A percentile compares a stretch with the other conserved stretches of the same genome.
phyloP scores from a whole-genome alignment of 2,113 vertebrate species.

The Capreolus pygargus region DNA sequence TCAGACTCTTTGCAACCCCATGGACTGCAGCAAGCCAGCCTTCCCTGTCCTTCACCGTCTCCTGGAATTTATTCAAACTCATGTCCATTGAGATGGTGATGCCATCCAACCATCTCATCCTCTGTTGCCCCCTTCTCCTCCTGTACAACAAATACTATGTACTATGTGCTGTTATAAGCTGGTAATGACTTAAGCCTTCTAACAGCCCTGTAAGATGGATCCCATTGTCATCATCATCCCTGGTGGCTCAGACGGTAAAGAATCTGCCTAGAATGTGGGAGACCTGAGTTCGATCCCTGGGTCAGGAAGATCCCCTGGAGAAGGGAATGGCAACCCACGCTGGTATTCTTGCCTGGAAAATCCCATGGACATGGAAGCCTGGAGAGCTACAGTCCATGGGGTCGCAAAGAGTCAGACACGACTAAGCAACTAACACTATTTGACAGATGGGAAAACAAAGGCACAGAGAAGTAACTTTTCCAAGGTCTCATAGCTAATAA shows the following conservation, averaged over 20 bases:
- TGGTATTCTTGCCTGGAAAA: background rate
- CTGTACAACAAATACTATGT: background rate
- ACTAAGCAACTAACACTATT: background rate
- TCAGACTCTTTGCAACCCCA: background rate
- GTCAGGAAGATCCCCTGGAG: background rate
- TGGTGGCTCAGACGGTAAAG: background rate
- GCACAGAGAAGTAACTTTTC: background rate
- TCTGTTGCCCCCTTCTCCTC: background rate
- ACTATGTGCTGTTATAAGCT: background rate
- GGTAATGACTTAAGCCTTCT: background rate
- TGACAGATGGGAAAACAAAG: background rate
- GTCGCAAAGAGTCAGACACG: background rate
- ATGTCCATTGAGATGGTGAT: background rate
- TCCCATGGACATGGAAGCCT: background rate
- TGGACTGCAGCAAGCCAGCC: background rate
- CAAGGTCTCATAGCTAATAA: background rate
- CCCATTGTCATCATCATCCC: background rate
- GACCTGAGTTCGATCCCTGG: background rate
- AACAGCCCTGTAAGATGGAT: background rate
- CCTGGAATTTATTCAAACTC: background rate
- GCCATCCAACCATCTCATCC: background rate
- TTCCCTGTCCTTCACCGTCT: background rate
- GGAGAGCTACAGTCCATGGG: background rate
- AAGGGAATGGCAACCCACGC: background rate
- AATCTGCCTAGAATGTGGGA: background rate